Evolutionary conservation across 1,140 invertebrate species (phyloP).

Genomic region (Sinella curviseta): DNA sequence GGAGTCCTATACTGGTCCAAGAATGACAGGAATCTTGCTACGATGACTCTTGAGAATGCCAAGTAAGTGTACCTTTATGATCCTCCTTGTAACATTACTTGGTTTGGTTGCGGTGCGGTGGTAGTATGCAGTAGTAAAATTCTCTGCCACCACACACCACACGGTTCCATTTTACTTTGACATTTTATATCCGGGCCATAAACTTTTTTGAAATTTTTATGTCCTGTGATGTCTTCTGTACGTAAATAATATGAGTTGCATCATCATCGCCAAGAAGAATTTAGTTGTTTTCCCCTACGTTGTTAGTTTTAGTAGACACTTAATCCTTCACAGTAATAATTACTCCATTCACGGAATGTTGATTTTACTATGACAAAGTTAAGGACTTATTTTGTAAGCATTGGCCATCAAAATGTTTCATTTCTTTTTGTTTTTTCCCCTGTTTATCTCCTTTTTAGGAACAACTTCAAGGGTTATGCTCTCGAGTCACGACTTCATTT

Average conservation of each 20-base stretch:
- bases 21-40: conserved; percentile 67
- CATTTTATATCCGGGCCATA: too few relatives aligned
- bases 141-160: neutral
- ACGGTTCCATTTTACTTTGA: neutral
- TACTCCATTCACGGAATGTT: too few relatives aligned
- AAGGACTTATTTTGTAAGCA: neutral
- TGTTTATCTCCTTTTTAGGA: conserved; percentile 61
- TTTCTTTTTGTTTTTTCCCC: conserved; percentile 1
- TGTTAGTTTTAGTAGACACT: too few relatives aligned
- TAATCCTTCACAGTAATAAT: too few relatives aligned
- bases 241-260: too few relatives aligned
- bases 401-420: neutral
- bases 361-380: neutral
- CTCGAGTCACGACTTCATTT: conserved; percentile 90
- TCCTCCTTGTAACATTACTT: neutral
- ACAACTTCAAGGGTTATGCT: conserved; percentile 84
- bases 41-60: conserved; percentile 74
- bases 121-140: neutral
- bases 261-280: too few relatives aligned
- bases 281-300: too few relatives aligned
- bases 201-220: too few relatives aligned
- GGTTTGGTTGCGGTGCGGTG: neutral
- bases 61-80: conserved; percentile 63
- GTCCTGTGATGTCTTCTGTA: too few relatives aligned
- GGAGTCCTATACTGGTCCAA: conserved; percentile 73